These are phyloP conservation scores for Gymnorhina tibicen DNA, from an alignment of 2,113 vertebrate genomes.

Conservation along the genomic window DNA sequence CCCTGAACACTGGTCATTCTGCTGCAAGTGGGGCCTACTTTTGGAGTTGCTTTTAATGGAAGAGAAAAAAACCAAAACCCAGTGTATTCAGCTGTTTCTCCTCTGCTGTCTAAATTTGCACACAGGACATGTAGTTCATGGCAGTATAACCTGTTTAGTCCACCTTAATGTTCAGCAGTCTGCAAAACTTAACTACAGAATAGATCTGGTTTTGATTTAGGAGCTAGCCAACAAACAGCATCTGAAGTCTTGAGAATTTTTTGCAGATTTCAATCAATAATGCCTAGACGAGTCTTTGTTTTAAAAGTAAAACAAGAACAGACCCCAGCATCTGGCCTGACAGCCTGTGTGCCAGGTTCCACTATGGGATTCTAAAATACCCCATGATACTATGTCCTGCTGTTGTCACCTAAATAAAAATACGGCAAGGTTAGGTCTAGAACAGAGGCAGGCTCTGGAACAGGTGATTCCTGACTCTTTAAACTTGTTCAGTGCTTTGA, in stretches of 20 bases:
- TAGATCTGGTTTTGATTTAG: constrained; percentile 1
- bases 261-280: neutral
- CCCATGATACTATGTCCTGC: neutral
- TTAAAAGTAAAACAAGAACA: neutral
- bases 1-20: neutral
- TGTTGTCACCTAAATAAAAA: neutral
- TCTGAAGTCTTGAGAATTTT: neutral
- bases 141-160: neutral
- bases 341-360: neutral
- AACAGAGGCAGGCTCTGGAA: neutral
- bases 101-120: neutral
- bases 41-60: neutral
- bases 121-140: neutral
- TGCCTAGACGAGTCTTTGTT: neutral
- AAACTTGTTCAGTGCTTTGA: neutral
- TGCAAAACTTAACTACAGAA: neutral
- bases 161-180: neutral
- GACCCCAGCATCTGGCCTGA: neutral
- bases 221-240: neutral
- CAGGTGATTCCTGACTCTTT: neutral
- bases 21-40: neutral
- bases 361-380: neutral
- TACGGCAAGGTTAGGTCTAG: neutral
- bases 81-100: neutral
- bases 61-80: neutral